Evolutionary conservation across 2,113 vertebrate species (phyloP).

Genomic region (Microcebus lehilahytsara): DNA sequence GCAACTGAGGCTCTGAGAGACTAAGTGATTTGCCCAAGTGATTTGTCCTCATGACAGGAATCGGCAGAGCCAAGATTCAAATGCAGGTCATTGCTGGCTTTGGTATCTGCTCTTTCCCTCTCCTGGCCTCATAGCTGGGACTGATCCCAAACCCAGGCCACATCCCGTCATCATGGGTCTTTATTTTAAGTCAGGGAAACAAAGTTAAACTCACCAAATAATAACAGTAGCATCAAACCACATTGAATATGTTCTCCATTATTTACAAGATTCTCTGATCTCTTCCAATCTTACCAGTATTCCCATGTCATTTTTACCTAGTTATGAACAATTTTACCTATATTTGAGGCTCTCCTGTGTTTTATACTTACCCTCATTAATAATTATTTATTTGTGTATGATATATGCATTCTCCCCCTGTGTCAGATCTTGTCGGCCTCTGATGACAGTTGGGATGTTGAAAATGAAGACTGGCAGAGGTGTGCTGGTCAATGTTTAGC

Average conservation of each 20-base stretch:
- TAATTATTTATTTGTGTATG: neutral
- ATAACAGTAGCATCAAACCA: neutral
- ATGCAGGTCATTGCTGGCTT: neutral
- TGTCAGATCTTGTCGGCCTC: neutral
- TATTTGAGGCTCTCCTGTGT: neutral
- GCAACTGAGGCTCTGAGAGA: neutral
- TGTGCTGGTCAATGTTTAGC: too few relatives aligned
- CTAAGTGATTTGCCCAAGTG: neutral
- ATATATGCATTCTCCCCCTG: neutral
- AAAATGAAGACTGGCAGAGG: neutral
- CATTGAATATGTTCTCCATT: neutral
- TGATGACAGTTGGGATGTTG: neutral
- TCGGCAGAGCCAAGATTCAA: neutral
- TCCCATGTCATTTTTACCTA: neutral
- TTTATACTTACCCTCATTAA: neutral
- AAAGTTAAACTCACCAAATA: neutral
- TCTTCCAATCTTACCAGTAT: neutral
- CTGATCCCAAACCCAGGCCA: neutral
- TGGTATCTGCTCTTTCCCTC: neutral
- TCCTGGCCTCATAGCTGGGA: neutral
- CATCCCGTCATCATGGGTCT: neutral
- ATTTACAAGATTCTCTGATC: neutral
- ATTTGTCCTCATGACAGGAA: neutral
- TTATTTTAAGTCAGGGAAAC: neutral
- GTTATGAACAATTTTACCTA: neutral